These are phyloP conservation scores for Meiosimyza platycephala DNA, from an alignment of 2,888 invertebrate species.

Conservation along the genomic window DNA sequence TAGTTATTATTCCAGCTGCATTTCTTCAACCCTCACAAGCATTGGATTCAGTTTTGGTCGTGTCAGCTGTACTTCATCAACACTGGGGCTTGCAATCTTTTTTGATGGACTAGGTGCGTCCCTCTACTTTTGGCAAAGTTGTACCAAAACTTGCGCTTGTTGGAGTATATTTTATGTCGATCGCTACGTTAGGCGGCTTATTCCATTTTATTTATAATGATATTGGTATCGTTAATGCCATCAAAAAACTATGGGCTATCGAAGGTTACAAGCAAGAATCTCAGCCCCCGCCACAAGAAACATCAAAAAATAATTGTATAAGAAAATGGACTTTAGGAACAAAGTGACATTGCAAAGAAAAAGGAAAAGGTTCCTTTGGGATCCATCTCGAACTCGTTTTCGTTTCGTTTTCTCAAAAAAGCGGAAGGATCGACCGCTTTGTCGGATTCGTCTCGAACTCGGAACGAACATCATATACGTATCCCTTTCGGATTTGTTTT, in stretches of 20 bases:
- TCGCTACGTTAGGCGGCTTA: constrained; percentile 81
- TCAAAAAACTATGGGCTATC: constrained; percentile 80
- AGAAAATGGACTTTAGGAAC: no score
- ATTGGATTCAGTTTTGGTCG: constrained; percentile 76
- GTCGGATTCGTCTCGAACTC: no score
- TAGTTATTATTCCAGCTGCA: constrained; percentile 79
- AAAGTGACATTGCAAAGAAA: no score
- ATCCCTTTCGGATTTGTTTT: no score
- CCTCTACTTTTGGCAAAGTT: constrained; percentile 78
- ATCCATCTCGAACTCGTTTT: no score
- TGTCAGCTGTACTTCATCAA: constrained; percentile 77
- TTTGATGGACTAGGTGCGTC: constrained; percentile 84
- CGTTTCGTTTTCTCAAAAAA: no score
- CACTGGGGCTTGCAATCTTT: constrained; percentile 74
- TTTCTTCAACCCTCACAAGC: constrained; percentile 75
- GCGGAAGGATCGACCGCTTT: no score
- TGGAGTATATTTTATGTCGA: constrained; percentile 76
- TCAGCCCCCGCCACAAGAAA: no score
- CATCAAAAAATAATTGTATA: no score
- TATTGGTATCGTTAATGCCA: constrained; percentile 79
- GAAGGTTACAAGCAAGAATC: constrained; percentile 50
- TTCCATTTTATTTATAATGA: constrained; percentile 86
- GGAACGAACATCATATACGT: no score
- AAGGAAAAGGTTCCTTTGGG: no score
- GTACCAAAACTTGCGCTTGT: constrained; percentile 79